phyloP scores from a whole-genome alignment of 2,797 vertebrate genomes.

The Propithecus deckenii region DNA sequence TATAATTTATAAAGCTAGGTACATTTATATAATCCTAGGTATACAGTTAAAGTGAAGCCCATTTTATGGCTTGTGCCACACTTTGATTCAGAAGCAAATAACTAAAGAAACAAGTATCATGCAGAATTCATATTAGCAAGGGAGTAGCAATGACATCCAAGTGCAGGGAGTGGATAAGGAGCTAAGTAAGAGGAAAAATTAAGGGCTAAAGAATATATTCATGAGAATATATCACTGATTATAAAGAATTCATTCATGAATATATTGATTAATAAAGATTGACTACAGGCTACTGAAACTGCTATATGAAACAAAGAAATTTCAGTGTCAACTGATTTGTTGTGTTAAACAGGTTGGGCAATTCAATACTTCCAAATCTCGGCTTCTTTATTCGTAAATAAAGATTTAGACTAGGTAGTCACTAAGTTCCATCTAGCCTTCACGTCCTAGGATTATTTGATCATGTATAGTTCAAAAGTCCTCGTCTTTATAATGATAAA shows the following conservation, averaged over 20 bases:
- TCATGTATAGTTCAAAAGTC: constrained; percentile 27
- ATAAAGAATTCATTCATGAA: background rate
- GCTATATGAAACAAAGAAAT: background rate
- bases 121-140: background rate
- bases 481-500: constrained; percentile 66
- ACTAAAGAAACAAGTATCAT: background rate
- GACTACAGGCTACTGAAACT: background rate
- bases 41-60: background rate
- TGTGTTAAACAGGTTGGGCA: background rate
- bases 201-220: background rate
- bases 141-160: too few relatives aligned
- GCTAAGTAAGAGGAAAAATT: background rate
- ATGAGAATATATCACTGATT: background rate
- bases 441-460: background rate
- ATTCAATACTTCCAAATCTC: background rate
- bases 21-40: background rate
- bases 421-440: background rate
- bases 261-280: background rate
- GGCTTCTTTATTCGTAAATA: constrained; percentile 28
- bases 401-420: constrained; percentile 7
- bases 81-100: background rate
- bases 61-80: background rate
- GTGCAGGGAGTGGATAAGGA: background rate
- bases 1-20: background rate
- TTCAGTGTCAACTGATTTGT: background rate